phyloP scores from a whole-genome alignment of 2,888 invertebrate genomes.

The Limnephilus rhombicus region DNA sequence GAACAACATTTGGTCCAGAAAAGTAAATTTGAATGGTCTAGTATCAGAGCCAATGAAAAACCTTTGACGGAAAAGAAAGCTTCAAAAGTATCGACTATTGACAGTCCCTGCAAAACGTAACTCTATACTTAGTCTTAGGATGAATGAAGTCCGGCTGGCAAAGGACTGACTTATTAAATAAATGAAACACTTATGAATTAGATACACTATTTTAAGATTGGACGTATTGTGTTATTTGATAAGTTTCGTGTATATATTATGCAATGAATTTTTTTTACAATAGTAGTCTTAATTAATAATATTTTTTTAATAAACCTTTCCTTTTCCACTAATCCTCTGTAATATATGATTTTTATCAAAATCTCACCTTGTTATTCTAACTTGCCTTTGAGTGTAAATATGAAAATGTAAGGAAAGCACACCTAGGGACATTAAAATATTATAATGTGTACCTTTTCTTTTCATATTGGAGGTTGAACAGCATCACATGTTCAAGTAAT shows the following conservation, averaged over 20 bases:
- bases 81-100: background rate
- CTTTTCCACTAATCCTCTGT: background rate
- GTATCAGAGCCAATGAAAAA: conserved; percentile 1
- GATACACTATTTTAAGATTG: conserved; percentile 31
- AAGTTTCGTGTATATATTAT: conserved; percentile 50
- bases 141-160: conserved; percentile 25
- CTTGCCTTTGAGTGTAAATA: too few relatives aligned
- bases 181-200: background rate
- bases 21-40: background rate
- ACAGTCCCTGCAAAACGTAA: background rate
- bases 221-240: conserved; percentile 37
- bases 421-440: too few relatives aligned
- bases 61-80: background rate
- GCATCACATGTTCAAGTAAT: background rate
- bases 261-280: conserved; percentile 43
- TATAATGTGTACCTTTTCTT: background rate
- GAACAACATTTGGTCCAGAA: background rate
- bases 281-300: conserved; percentile 24
- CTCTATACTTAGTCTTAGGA: background rate
- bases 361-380: background rate
- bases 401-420: too few relatives aligned
- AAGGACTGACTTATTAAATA: conserved; percentile 5
- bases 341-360: background rate
- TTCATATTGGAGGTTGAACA: background rate
- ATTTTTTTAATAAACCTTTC: background rate